Conservation (phyloP, 2,113 vertebrate species). For the Sturnus vulgaris region DNA sequence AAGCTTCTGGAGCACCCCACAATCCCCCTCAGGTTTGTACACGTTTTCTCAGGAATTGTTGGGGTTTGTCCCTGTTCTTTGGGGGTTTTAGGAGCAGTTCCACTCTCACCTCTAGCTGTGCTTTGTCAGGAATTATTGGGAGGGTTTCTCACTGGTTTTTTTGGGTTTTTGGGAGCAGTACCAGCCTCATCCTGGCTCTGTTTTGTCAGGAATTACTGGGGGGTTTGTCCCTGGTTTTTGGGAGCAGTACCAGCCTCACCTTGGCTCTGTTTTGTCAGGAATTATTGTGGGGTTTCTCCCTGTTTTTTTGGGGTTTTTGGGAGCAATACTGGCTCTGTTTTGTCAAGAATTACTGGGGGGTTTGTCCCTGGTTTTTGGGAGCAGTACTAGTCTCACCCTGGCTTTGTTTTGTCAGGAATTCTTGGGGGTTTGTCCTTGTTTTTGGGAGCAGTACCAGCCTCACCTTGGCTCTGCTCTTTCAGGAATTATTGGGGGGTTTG, state of each 20-base stretch:
- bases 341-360: rapidly evolving
- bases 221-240: background rate
- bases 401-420: background rate
- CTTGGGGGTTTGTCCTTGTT: rapidly evolving
- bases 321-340: background rate
- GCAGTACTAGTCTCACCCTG: background rate
- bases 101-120: rapidly evolving
- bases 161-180: background rate
- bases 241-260: background rate
- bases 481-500: rapidly evolving
- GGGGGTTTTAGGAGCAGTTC: background rate
- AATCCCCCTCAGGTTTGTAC: rapidly evolving
- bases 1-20: background rate
- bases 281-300: too few relatives aligned
- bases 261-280: background rate
- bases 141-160: background rate
- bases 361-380: background rate
- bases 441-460: background rate
- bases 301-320: too few relatives aligned
- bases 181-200: background rate
- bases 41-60: rapidly evolving
- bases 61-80: background rate
- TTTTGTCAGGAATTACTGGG: rapidly evolving
- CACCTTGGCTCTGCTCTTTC: background rate
- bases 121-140: background rate